phyloP scores from a whole-genome alignment of 2,113 vertebrate genomes.

The Eublepharis macularius region DNA sequence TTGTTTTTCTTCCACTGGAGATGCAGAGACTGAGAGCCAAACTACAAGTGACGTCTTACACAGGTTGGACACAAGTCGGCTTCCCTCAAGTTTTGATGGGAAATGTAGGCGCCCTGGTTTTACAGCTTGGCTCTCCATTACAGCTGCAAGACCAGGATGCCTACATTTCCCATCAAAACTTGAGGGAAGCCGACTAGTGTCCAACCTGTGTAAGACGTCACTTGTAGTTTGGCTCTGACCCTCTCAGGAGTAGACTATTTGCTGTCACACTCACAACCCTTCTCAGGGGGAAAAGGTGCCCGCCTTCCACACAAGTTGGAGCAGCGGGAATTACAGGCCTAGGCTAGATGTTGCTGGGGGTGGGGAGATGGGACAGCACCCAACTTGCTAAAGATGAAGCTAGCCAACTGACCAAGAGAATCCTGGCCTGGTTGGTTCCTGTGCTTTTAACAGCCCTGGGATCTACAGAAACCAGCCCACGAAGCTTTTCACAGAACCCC shows the following conservation, averaged over 20 bases:
- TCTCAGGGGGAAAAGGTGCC: no score
- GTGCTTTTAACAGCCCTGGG: background rate
- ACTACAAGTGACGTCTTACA: no score
- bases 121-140: no score
- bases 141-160: no score
- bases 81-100: no score
- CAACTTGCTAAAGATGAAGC: background rate
- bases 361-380: no score
- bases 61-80: no score
- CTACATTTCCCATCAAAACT: no score
- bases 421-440: background rate
- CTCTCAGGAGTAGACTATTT: background rate
- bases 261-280: background rate
- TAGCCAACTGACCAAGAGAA: background rate
- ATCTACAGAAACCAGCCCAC: background rate
- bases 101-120: no score
- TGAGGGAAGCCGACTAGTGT: no score
- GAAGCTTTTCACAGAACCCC: background rate
- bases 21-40: background rate
- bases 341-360: background rate
- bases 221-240: no score
- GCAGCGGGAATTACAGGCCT: background rate
- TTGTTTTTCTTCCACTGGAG: background rate
- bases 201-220: no score
- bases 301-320: background rate